These are phyloP conservation scores for Marmota monax DNA, from an alignment of 2,113 vertebrate genomes.

Conservation along the genomic window DNA sequence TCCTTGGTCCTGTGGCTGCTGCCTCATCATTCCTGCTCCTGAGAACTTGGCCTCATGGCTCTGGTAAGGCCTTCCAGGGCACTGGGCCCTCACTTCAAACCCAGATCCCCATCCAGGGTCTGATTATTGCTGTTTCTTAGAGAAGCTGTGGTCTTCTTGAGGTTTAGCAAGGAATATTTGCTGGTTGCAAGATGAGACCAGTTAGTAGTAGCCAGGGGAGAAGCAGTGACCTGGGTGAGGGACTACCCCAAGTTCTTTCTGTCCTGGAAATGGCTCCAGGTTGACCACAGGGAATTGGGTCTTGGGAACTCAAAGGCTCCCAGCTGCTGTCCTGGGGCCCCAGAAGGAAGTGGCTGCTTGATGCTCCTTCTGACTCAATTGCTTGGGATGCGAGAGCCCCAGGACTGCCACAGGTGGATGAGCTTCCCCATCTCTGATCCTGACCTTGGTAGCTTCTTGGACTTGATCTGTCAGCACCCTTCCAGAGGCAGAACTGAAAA, in stretches of 20 bases:
- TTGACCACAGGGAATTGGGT: neutral
- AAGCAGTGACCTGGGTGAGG: neutral
- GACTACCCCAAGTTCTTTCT: neutral
- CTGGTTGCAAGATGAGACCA: neutral
- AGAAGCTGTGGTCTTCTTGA: neutral
- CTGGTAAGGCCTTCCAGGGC: conserved; percentile 67
- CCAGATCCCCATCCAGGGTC: neutral
- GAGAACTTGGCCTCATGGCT: conserved; percentile 77
- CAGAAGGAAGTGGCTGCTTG: neutral
- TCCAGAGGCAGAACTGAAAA: neutral
- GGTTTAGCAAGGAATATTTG: neutral
- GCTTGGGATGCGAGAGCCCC: neutral
- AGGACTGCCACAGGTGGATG: neutral
- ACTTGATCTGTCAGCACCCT: neutral
- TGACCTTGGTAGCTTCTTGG: neutral
- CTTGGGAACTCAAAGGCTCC: neutral
- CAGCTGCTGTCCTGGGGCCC: neutral
- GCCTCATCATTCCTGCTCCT: conserved; percentile 7
- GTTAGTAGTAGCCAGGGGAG: neutral
- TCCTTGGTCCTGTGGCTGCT: neutral
- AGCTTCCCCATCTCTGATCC: neutral
- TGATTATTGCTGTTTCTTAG: neutral
- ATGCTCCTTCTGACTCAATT: conserved; percentile 26
- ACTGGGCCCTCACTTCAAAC: neutral
- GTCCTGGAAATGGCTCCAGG: neutral